Conservation (phyloP, 2,113 vertebrate genomes). For the Probosciger aterrimus region DNA sequence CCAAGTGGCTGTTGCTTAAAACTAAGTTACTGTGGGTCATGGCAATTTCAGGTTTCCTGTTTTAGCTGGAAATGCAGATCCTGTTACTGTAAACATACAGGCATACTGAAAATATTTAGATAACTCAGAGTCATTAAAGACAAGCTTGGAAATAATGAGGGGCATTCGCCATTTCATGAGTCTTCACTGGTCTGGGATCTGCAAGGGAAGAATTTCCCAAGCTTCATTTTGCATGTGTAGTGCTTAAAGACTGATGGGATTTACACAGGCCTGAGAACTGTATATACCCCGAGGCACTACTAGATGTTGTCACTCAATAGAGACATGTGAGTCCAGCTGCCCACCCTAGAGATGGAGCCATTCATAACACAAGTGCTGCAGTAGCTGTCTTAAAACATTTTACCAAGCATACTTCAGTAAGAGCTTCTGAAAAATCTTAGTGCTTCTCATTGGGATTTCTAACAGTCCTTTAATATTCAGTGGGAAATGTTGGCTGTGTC, state of each 20-base stretch:
- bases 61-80: background rate
- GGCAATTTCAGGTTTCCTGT: background rate
- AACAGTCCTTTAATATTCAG: background rate
- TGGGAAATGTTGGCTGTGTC: background rate
- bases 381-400: background rate
- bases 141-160: background rate
- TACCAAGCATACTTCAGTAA: background rate
- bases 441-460: background rate
- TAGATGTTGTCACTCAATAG: background rate
- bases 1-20: background rate
- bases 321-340: background rate
- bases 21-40: background rate
- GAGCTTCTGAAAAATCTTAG: background rate
- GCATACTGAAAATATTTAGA: background rate
- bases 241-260: background rate
- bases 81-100: background rate
- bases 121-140: background rate
- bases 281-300: background rate
- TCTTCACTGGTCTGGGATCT: background rate
- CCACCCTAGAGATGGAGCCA: background rate
- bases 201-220: background rate
- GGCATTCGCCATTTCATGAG: background rate
- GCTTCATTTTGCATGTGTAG: background rate
- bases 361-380: background rate
- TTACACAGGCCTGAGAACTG: background rate